Percentiles rank a stretch among this genome's conserved stretches.
Conservation (phyloP, 1,140 invertebrate species). For the Meteorus sp. region DNA sequence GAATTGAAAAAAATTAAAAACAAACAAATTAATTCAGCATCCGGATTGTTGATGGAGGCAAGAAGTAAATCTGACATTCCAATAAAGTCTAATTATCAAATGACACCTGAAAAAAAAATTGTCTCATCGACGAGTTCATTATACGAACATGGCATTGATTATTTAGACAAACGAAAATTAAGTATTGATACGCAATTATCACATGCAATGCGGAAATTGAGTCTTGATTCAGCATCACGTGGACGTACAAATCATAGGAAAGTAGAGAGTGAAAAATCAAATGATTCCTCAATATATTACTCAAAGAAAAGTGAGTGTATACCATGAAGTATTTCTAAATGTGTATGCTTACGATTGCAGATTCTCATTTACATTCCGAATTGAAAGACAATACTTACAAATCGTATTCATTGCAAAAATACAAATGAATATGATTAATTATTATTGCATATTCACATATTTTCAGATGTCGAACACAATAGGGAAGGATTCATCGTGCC, state of each 20-base stretch:
- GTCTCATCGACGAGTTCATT: not conserved
- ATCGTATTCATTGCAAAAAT: too few species aligned
- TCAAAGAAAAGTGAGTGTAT: not conserved
- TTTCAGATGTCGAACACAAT: constrained; percentile 21
- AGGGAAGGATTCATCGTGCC: constrained; percentile 65
- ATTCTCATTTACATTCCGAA: too few species aligned
- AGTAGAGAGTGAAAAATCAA: too few species aligned
- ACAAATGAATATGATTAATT: too few species aligned
- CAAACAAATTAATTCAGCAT: not conserved
- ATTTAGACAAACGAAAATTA: not conserved
- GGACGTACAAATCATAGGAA: too few species aligned
- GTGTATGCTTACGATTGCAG: too few species aligned
- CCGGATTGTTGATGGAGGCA: not conserved
- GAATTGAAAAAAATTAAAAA: not conserved
- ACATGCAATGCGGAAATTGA: not conserved
- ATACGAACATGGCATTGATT: too few species aligned
- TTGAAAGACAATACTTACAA: too few species aligned
- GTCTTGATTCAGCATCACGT: too few species aligned
- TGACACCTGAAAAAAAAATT: not conserved
- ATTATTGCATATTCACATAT: too few species aligned
- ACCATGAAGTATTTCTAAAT: too few species aligned
- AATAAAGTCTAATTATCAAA: not conserved
- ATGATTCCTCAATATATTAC: constrained; percentile 16
- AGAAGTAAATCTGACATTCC: constrained; percentile 5
- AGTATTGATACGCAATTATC: not conserved